phyloP scores from a whole-genome alignment of 2,113 vertebrate species.

The human (Homo sapiens) region DNA sequence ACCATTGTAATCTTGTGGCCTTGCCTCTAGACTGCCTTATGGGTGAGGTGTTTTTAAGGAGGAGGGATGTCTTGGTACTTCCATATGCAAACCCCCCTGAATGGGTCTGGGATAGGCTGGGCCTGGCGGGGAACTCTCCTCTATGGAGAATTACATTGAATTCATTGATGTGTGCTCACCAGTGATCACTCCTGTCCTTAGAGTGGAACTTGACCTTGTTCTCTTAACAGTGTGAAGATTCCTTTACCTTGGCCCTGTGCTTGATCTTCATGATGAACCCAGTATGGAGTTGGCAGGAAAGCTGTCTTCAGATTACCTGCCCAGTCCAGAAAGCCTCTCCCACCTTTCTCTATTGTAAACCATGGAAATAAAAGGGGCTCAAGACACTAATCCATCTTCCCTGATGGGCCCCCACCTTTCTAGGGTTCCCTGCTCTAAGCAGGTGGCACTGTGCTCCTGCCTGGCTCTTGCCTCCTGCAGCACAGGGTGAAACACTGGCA shows the following conservation, averaged over 20 bases:
- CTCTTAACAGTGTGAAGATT: background rate
- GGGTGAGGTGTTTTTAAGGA: background rate
- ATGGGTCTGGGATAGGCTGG: background rate
- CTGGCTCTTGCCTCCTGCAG: background rate
- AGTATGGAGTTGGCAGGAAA: background rate
- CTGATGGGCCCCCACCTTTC: background rate
- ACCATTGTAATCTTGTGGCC: background rate
- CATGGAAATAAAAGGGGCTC: background rate
- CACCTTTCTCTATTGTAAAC: background rate
- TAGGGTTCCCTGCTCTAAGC: background rate
- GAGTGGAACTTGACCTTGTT: background rate
- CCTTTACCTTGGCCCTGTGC: background rate
- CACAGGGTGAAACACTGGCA: background rate
- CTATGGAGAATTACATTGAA: accelerated
- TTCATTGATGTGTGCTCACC: accelerated
- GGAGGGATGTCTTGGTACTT: background rate
- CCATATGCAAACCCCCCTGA: accelerated
- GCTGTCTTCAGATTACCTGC: background rate
- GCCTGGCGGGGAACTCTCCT: background rate
- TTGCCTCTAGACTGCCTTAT: background rate
- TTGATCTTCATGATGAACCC: background rate
- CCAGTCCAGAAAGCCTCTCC: background rate
- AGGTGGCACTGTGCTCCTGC: background rate
- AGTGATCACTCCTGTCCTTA: background rate
- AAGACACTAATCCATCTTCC: too few relatives aligned